Conservation (phyloP, 2,113 vertebrate species). For the Athene cunicularia region DNA sequence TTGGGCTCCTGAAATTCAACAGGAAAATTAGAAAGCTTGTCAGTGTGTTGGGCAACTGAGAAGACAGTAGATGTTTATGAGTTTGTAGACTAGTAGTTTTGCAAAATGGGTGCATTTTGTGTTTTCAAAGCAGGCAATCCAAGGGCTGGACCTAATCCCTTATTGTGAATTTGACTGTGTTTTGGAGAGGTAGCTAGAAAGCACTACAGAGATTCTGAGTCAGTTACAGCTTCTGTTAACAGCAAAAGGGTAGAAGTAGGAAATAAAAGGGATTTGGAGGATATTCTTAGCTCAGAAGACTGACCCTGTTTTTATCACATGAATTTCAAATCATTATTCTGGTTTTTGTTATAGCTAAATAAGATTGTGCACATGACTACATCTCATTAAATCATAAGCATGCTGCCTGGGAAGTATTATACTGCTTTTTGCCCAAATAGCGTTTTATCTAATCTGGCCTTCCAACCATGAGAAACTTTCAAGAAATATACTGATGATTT, state of each 20-base stretch:
- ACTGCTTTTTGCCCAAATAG: background rate
- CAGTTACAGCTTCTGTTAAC: background rate
- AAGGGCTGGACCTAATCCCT: background rate
- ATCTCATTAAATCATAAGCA: background rate
- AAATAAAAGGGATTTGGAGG: constrained; percentile 4
- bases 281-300: background rate
- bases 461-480: background rate
- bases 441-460: constrained; percentile 3
- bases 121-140: background rate
- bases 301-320: constrained; percentile 8
- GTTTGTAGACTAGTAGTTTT: background rate
- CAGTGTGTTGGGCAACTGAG: background rate
- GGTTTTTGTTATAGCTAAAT: background rate
- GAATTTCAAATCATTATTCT: constrained; percentile 40
- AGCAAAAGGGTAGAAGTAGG: background rate
- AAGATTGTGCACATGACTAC: background rate
- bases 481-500: constrained; percentile 7
- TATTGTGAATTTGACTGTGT: background rate
- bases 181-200: constrained; percentile 19
- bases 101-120: background rate
- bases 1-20: background rate
- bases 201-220: background rate
- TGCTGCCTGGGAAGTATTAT: background rate
- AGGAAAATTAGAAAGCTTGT: background rate
- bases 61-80: background rate